Evolutionary conservation across 2,888 invertebrate species (phyloP), one percentile per base, ranked within the genome.

Genomic region (Apotomis turbidana): DNA sequence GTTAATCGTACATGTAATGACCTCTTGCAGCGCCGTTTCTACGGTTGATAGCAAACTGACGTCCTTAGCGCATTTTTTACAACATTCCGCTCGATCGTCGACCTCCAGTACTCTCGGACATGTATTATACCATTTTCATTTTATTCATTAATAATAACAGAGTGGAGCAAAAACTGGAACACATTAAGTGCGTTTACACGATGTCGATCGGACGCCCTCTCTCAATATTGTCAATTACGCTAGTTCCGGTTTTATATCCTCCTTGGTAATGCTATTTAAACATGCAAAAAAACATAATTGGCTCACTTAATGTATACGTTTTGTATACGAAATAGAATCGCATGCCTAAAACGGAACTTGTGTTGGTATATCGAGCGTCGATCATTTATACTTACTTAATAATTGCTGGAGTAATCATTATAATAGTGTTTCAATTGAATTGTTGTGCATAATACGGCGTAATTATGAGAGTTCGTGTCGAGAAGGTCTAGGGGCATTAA

Each of bases 241-340:
- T 83, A 89, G 91, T 91, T 92, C 92, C 92, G 91, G 90, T 89
- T 93, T 78, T 80, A 89, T 86, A 90, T 93, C 91, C 90, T 91
- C 87, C 83, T 91, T 79, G 70, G 81, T 88, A 87, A 88, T 87
- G 83, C 82, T 82, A 85, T 81, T 85, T 83, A 80, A 75, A 78
- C 81, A 85, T 70, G 70, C 76, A 81, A 81, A 86, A 87, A 88
- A 87, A 85, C 78, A 77, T 87, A 89, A 89, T 87, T 85, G 84
- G 85, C 84, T 85, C 82, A 79, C 83, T 83, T 83, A 80, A 82
- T 79, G 80, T 80, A 81, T 76, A 84, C 79, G 85, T 88, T 87
- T 87, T 86, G 79, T 77, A 77, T 79, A 78, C 78, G 81, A 71
- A 61, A 71, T 67, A 49, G n/a, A 71, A 49, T 49, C 46, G 36